Evolutionary conservation across 1,140 invertebrate species (phyloP).

Genomic region (Gonatopus flavifemur): DNA sequence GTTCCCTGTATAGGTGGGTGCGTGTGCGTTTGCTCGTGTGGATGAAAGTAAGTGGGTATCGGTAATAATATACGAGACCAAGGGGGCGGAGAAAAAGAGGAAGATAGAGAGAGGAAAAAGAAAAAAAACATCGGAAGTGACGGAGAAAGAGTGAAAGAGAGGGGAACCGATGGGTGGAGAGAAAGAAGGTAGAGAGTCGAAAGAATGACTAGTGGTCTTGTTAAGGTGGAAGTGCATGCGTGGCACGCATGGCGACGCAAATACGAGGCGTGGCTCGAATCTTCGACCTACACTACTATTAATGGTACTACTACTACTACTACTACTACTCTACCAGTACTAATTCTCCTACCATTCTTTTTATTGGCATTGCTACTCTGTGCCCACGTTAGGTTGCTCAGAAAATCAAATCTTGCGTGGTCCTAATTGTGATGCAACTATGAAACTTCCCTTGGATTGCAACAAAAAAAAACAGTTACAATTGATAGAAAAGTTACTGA

Average conservation of each 20-base stretch:
- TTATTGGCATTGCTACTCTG: no score
- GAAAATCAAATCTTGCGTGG: no score
- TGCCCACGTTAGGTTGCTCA: no score
- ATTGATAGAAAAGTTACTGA: no score
- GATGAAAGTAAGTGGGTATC: constrained; percentile 2
- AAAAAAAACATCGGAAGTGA: background rate
- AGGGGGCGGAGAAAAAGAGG: background rate
- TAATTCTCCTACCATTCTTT: no score
- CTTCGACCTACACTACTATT: constrained; percentile 32
- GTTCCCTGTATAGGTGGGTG: no score
- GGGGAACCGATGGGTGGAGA: constrained; percentile 12
- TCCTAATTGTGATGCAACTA: no score
- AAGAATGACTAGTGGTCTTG: constrained; percentile 22
- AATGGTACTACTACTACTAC: no score
- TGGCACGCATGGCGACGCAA: constrained; percentile 55
- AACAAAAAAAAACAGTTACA: no score
- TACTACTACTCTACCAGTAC: no score
- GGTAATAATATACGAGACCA: background rate
- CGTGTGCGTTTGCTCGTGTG: no score
- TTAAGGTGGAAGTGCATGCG: constrained; percentile 54
- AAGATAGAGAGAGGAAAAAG: background rate
- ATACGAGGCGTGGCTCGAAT: constrained; percentile 52
- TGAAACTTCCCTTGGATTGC: no score
- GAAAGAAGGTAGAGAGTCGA: constrained; percentile 8
- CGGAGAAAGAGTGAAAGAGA: constrained; percentile 5